Base-by-base conservation (phyloP, 2,797 vertebrate species). In the Etheostoma perlongum region DNA sequence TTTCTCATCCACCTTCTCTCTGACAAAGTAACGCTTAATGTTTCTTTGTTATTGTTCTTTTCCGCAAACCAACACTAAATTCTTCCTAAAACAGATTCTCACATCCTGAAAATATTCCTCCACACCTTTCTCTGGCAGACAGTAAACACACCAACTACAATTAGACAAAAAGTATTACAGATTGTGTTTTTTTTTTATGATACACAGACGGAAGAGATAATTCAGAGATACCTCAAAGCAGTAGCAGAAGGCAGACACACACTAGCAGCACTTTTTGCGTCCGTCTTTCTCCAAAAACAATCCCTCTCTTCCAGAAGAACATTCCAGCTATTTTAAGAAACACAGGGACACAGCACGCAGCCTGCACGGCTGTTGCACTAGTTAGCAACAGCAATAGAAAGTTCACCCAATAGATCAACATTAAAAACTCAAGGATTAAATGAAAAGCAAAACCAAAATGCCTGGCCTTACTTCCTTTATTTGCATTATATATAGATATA, bases 321-420 rank as follows among this genome's bases (percentile, higher is more conserved):
- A 85, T 90, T 90, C 84, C 79, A 73, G 78, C 81, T 91, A 79
- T 85, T 88, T 89, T 80, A 78, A 66, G 79, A 52, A 81, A 30
- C 74, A 44, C 61, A 67, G 46, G 44, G 44, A 55, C 57, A 2
- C 54, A 42, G 59, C 42, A 47, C 1, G 36, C 61, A 67, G 79
- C 44, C 72, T 58, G 75, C 68, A 63, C n/a, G 57, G 82, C 79
- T 78, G 82, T n/a, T 44, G 49, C 23, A 44, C 33, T 71, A 76
- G 89, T 86, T 67, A 69, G 53, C 52, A 61, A 57, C 82, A 82
- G 70, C 11, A 2, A 66, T 2, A 33, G 14, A 67, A 61, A 46
- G 23, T 61, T 73, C 11, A 52, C 13, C 54, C n/a, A 36, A 23
- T 6, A 49, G 54, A 61, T 36, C 1, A 15, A 54, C 6, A 30